Evolutionary conservation across 1,140 invertebrate genomes (phyloP).

Genomic region (Ephestia elutella): DNA sequence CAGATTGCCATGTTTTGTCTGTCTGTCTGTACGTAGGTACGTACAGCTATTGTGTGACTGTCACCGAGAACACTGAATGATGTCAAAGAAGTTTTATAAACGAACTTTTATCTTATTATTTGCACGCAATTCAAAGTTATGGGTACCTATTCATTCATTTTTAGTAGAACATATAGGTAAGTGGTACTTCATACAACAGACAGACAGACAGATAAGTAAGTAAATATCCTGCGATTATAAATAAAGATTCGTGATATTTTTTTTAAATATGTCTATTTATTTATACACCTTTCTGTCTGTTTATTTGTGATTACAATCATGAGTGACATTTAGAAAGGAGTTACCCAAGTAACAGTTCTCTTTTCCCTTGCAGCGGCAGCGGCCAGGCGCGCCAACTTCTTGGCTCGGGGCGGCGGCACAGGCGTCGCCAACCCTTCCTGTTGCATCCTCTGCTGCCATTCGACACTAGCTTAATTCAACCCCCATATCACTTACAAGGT

Average conservation of each 20-base stretch:
- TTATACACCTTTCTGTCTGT: no score
- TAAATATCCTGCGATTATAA: no score
- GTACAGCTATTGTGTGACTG: not conserved
- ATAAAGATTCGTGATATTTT: no score
- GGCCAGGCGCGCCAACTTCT: slow-evolving; percentile 58
- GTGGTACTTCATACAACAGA: no score
- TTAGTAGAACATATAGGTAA: not conserved
- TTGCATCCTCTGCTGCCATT: slow-evolving; percentile 22
- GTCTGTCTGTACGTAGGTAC: not conserved
- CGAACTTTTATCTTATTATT: not conserved
- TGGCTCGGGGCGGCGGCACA: slow-evolving; percentile 64
- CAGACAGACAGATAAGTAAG: no score
- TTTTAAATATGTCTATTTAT: no score
- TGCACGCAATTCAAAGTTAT: not conserved
- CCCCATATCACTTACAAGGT: slow-evolving; percentile 3
- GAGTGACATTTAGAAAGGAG: not conserved
- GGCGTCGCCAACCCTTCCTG: slow-evolving; percentile 26
- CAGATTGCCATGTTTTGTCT: not conserved
- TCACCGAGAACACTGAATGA: not conserved
- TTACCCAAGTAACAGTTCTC: slow-evolving; percentile 62
- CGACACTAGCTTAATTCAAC: slow-evolving; percentile 10
- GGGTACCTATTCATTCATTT: not conserved
- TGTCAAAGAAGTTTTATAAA: not conserved
- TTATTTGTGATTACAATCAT: no score
- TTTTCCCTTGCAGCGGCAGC: slow-evolving; percentile 42